phyloP scores from a whole-genome alignment of 2,113 vertebrate genomes.

The Cryptotis parvus region DNA sequence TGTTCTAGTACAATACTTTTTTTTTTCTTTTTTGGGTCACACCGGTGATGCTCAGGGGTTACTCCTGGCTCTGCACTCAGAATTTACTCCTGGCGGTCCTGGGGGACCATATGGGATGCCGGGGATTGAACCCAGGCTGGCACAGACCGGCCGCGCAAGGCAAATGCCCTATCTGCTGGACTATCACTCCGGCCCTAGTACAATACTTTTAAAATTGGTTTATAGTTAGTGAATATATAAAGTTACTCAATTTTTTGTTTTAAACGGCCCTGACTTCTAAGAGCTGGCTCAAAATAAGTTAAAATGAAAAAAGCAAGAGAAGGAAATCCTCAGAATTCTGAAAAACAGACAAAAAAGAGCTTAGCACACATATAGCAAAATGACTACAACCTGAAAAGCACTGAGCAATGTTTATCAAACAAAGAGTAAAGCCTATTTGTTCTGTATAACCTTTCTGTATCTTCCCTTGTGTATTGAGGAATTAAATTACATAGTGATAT shows the following conservation, averaged over 20 bases:
- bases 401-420: slow-evolving; percentile 35
- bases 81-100: too few relatives aligned
- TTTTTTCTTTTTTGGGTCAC: too few relatives aligned
- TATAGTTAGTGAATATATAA: slow-evolving; percentile 41
- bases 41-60: too few relatives aligned
- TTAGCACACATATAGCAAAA: slow-evolving; percentile 44
- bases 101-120: too few relatives aligned
- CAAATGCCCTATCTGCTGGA: too few relatives aligned
- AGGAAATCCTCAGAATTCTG: slow-evolving; percentile 43
- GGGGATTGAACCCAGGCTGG: too few relatives aligned
- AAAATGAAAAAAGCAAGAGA: slow-evolving; percentile 44
- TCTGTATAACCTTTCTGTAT: slow-evolving; percentile 5
- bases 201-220: slow-evolving; percentile 48
- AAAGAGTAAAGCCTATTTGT: slow-evolving; percentile 34
- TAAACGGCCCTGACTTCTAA: slow-evolving; percentile 40
- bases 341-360: slow-evolving; percentile 23
- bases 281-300: slow-evolving; percentile 35
- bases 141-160: too few relatives aligned
- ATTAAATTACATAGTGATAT: slow-evolving; percentile 58
- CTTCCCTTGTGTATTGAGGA: not conserved
- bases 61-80: too few relatives aligned
- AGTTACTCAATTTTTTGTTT: slow-evolving; percentile 43
- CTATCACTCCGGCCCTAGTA: too few relatives aligned
- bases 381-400: slow-evolving; percentile 48
- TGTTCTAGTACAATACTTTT: slow-evolving; percentile 26